Conservation (phyloP, 2,888 invertebrate species). For the Myopa testacea region DNA sequence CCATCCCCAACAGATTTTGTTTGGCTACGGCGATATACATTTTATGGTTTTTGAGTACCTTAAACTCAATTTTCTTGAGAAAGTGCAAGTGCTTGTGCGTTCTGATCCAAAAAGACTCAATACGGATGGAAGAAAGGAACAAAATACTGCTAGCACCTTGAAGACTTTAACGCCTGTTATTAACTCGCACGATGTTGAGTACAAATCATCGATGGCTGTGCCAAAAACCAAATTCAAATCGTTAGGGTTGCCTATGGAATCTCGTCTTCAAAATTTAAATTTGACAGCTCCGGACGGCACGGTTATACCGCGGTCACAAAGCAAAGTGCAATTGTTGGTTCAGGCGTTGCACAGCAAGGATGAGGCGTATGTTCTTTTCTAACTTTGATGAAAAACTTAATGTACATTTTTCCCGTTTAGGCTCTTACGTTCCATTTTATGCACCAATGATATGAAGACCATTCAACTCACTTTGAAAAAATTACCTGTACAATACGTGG, state of each 20-base stretch:
- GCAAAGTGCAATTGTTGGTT: slow-evolving; percentile 82
- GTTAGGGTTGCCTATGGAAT: slow-evolving; percentile 77
- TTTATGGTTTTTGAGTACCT: slow-evolving; percentile 73
- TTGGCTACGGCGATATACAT: slow-evolving; percentile 73
- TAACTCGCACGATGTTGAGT: slow-evolving; percentile 58
- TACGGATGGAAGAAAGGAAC: slow-evolving; percentile 43
- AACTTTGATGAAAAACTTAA: background rate
- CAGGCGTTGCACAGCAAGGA: slow-evolving; percentile 91
- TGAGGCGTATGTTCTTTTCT: slow-evolving; percentile 69
- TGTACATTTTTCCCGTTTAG: slow-evolving; percentile 57
- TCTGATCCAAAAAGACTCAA: slow-evolving; percentile 61
- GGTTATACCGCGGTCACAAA: slow-evolving; percentile 72
- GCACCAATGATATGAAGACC: slow-evolving; percentile 74
- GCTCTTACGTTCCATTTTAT: slow-evolving; percentile 80
- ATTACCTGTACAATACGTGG: slow-evolving; percentile 81
- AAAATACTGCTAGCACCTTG: slow-evolving; percentile 47
- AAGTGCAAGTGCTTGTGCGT: slow-evolving; percentile 69
- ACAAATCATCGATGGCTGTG: slow-evolving; percentile 56
- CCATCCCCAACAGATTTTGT: slow-evolving; percentile 68
- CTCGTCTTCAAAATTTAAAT: slow-evolving; percentile 82
- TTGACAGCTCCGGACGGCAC: slow-evolving; percentile 70
- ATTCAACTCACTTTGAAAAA: slow-evolving; percentile 80
- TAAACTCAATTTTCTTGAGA: slow-evolving; percentile 70
- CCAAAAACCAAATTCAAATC: slow-evolving; percentile 58
- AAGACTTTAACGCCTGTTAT: slow-evolving; percentile 60